Evolutionary conservation across 2,113 vertebrate genomes (phyloP), one percentile per base, ranked within the genome.

Genomic region (Chamaea fasciata): DNA sequence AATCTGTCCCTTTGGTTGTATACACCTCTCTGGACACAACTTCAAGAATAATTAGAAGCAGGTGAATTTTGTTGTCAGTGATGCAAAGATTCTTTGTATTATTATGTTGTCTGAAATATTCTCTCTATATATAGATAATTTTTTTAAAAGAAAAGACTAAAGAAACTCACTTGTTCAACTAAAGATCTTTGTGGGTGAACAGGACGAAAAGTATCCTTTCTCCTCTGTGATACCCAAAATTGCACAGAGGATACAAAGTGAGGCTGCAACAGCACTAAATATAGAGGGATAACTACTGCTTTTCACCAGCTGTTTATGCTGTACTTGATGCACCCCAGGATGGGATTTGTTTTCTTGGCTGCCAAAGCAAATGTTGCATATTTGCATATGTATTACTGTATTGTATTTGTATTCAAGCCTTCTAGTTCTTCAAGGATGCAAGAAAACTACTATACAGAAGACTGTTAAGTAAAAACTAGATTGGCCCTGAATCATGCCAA

Each of bases 61-160:
- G 20, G 18, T 65, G 30, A 52, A 57, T 84, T 89, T 83, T 87
- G 4, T 31, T 64, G 44, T 57, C 14, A 60, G 15, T 49, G 26
- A 71, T 53, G 23, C 6, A 57, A 84, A 53, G 15, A 16, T 73
- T 57, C 22, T 50, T 73, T 27, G 3, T 49, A 37, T 65, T 47
- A 42, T 37, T 83, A 44, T 1, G 1, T 55, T 93, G 5, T 13
- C 41, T 80, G 41, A 81, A 74, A 78, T 42, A 27, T 3, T 76
- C 33, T 39, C 10, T 62, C 6, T n/a, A 0, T 46, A 6, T 21
- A 21, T 14, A 60, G 7, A 11, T 41, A 22, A 2, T 6, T 41
- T 55, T 28, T 76, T 23, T 70, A 7, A 10, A 46, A 22, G 8
- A 69, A 73, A 83, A 62, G 0, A 5, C 9, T 41, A 44, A 62